A percentile compares a stretch with the other conserved stretches of the same genome.
phyloP scores from a whole-genome alignment of 2,797 vertebrate species.

The Otus scops region DNA sequence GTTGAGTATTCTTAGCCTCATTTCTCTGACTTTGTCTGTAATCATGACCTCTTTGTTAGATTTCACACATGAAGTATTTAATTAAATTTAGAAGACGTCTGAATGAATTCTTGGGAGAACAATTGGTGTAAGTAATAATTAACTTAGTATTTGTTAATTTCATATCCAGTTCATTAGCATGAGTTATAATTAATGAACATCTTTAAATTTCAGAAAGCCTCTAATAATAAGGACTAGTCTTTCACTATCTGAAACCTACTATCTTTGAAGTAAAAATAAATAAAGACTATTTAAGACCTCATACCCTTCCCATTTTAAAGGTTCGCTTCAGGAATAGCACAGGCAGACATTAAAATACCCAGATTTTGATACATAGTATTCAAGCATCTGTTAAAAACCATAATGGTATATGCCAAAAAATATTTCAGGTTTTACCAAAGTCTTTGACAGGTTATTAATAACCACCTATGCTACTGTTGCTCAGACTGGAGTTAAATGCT shows the following conservation, averaged over 20 bases:
- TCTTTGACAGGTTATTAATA: background rate
- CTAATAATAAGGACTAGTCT: background rate
- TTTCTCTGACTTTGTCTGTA: background rate
- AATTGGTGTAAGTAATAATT: background rate
- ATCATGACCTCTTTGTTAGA: background rate
- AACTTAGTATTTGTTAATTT: slow-evolving; percentile 31
- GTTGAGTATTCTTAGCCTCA: background rate
- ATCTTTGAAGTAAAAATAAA: background rate
- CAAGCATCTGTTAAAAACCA: background rate
- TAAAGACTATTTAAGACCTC: background rate
- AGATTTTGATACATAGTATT: background rate
- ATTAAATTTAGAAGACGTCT: slow-evolving; percentile 11
- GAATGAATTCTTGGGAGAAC: slow-evolving; percentile 25
- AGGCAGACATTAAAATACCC: background rate
- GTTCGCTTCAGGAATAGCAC: background rate
- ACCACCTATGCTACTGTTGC: background rate
- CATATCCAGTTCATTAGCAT: background rate
- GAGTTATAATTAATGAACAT: slow-evolving; percentile 3
- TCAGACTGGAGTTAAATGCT: background rate
- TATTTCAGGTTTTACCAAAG: background rate
- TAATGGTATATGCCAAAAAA: background rate
- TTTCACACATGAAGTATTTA: background rate
- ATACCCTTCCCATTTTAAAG: background rate
- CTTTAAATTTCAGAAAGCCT: background rate
- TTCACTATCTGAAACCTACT: background rate